Percentiles rank a stretch among this genome's conserved stretches.
Conservation (phyloP, 2,113 vertebrate species). For the Sminthopsis crassicaudata region DNA sequence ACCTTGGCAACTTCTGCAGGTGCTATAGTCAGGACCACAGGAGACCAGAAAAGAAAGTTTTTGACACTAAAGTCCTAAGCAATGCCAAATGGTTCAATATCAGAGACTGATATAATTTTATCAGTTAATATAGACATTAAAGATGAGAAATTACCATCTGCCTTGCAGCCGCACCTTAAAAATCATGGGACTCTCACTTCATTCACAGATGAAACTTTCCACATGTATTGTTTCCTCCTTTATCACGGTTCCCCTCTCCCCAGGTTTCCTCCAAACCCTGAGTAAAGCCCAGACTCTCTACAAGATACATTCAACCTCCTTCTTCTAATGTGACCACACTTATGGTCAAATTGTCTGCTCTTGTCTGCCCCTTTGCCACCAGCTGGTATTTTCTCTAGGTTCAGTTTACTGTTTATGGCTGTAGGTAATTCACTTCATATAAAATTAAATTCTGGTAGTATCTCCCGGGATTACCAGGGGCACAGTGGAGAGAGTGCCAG, state of each 20-base stretch:
- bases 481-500: too few species aligned
- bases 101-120: background rate
- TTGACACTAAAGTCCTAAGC: background rate
- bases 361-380: background rate
- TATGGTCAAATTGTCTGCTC: background rate
- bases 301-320: background rate
- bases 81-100: background rate
- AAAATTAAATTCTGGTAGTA: background rate
- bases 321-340: background rate
- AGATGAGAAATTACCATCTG: background rate
- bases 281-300: background rate
- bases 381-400: background rate
- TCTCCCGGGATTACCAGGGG: too few species aligned
- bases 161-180: background rate
- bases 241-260: background rate
- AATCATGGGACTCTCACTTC: background rate
- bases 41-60: background rate
- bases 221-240: background rate
- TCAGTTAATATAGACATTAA: background rate
- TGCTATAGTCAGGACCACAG: background rate
- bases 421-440: background rate
- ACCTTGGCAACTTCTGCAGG: background rate
- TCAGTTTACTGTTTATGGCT: background rate
- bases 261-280: background rate
- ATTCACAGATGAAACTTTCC: background rate